Evolutionary conservation across 2,888 invertebrate species (phyloP), one percentile per base, ranked within the genome.

Genomic region (Drosophila parthenogenetica): DNA sequence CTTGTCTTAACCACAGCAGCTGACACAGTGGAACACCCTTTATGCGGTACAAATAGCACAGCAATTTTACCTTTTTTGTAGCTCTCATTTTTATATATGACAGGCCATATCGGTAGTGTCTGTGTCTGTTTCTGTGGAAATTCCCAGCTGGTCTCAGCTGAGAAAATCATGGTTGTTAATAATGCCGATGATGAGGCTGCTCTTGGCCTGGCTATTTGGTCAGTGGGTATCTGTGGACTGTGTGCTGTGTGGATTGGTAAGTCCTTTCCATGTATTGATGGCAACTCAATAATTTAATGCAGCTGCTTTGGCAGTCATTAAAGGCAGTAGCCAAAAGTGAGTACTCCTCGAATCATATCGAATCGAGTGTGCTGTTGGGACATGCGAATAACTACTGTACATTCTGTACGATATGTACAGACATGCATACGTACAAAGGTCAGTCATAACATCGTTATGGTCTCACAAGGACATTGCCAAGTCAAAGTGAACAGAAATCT

Each of bases 241-340:
- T n/a, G n/a, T n/a, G 17, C 32, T 32, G 32, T 32, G n/a, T 22
- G 17, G 17, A 19, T 2, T 0, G n/a, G 43, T 22, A 61, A 32
- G 37, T 39, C 42, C 17, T 5, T 50, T 32, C 53, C 60, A 14
- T 42, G 51, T 53, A 77, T 77, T 71, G 77, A 83, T 73, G 65
- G 59, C 60, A 65, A 64, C 55, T 81, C 70, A 83, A 81, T 86
- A 81, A 83, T 81, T 83, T 69, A 81, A 69, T 70, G 66, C 58
- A 71, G 65, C 62, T 74, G 68, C 64, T 59, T 49, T 46, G 58
- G 16, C 59, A 65, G 57, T 75, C 72, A 78, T 85, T 80, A 80
- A 71, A 57, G 62, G 63, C 61, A 63, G 45, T 54, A 39, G 61
- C 60, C 59, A 43, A 49, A 16, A 19, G 29, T 48, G 54, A 61